Evolutionary conservation across 1,140 invertebrate genomes (phyloP).

Genomic region (Telenomus remus): DNA sequence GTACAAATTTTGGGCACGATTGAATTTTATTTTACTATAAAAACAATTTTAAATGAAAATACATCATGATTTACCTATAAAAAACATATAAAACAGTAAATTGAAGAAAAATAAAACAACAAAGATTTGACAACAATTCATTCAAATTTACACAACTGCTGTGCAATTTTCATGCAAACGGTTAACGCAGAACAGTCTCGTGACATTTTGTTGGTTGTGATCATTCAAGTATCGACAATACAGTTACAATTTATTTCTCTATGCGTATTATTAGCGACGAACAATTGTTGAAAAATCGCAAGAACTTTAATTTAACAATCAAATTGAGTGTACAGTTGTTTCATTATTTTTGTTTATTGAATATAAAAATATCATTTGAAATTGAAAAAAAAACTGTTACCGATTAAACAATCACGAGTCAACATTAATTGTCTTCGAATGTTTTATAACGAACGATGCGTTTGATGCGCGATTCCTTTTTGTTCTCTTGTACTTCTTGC

Average conservation of each 20-base stretch:
- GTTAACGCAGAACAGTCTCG: too few relatives aligned
- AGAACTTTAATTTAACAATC: slow-evolving; percentile 8
- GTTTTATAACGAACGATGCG: neutral
- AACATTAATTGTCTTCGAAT: slow-evolving; percentile 32
- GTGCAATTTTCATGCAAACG: too few relatives aligned
- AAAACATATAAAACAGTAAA: too few relatives aligned
- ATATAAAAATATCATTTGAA: slow-evolving; percentile 43
- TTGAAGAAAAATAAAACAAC: too few relatives aligned
- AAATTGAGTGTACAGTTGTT: neutral
- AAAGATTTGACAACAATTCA: too few relatives aligned
- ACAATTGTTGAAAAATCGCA: neutral
- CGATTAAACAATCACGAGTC: slow-evolving; percentile 1
- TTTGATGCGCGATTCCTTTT: neutral
- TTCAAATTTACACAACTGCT: too few relatives aligned
- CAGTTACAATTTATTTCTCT: neutral
- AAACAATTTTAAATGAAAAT: too few relatives aligned
- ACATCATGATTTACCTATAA: too few relatives aligned
- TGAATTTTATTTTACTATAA: neutral
- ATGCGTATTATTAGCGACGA: neutral
- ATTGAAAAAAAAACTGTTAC: slow-evolving; percentile 10
- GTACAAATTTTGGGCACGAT: slow-evolving; percentile 5
- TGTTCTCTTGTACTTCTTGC: slow-evolving; percentile 21
- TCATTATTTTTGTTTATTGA: slow-evolving; percentile 1
- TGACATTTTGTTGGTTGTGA: too few relatives aligned
- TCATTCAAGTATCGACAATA: neutral